These are phyloP conservation scores for Phortica okadai DNA, from an alignment of 2,888 invertebrate species.

Conservation along the genomic window DNA sequence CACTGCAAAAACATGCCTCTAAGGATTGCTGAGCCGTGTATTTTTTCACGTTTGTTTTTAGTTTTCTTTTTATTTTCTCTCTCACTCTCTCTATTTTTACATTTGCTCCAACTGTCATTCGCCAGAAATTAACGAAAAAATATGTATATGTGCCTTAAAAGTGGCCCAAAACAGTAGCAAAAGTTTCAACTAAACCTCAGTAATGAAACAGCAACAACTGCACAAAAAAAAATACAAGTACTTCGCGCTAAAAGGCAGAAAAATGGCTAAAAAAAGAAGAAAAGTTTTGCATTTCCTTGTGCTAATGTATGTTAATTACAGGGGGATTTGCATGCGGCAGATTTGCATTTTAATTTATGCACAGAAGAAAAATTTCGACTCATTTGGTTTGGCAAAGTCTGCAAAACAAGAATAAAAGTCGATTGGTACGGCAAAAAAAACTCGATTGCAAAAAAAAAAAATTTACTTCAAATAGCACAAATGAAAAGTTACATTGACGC, in stretches of 20 bases:
- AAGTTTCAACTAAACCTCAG: neutral
- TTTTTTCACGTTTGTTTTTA: neutral
- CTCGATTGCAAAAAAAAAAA: no score
- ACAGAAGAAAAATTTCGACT: conserved; percentile 62
- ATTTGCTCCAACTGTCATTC: conserved; percentile 66
- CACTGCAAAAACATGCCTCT: no score
- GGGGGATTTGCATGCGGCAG: conserved; percentile 69
- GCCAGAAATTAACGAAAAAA: conserved; percentile 70
- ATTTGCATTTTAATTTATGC: conserved; percentile 73
- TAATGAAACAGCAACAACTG: neutral
- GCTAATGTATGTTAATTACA: conserved; percentile 77
- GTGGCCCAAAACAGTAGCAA: conserved; percentile 31
- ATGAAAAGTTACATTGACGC: conserved; percentile 60
- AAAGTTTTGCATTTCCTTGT: conserved; percentile 71
- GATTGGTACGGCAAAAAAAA: conserved; percentile 47
- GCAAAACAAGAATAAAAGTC: conserved; percentile 12
- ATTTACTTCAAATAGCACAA: conserved; percentile 50
- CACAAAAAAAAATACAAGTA: neutral
- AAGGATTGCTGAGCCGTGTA: no score
- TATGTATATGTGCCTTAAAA: conserved; percentile 35
- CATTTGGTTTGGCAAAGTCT: conserved; percentile 41
- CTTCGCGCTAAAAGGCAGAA: neutral
- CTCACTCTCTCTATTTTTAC: no score
- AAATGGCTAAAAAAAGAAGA: conserved; percentile 43
- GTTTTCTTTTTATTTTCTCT: neutral